Percentiles rank a stretch among this genome's conserved stretches.
These are phyloP conservation scores for Antitype chi DNA, from an alignment of 2,888 invertebrate species.

Conservation along the genomic window DNA sequence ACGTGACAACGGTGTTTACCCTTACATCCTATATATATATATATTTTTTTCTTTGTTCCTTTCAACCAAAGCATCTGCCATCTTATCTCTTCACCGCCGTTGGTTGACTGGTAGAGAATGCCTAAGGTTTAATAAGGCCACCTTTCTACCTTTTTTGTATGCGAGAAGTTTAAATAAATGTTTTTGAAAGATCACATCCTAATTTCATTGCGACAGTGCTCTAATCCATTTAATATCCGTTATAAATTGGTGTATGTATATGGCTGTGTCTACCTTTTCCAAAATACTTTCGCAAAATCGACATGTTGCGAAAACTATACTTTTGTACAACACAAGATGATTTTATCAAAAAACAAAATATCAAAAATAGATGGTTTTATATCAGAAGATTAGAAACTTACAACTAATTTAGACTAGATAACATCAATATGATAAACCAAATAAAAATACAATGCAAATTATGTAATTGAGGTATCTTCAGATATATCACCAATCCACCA, in stretches of 20 bases:
- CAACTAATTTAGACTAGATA: constrained; percentile 36
- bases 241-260: not conserved
- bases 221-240: not conserved
- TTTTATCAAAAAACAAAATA: constrained; percentile 17
- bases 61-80: no score
- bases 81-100: no score
- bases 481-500: constrained; percentile 87
- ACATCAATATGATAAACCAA: not conserved
- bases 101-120: no score
- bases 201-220: not conserved
- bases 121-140: no score
- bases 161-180: no score
- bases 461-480: constrained; percentile 58
- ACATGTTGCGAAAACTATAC: not conserved
- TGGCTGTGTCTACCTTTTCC: not conserved
- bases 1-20: no score
- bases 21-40: no score
- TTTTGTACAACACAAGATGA: not conserved
- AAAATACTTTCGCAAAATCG: not conserved
- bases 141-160: no score
- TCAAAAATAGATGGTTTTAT: constrained; percentile 21
- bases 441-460: not conserved
- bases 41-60: no score
- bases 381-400: constrained; percentile 36
- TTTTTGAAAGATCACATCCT: not conserved